Evolutionary conservation across 1,140 invertebrate species (phyloP).

Genomic region (Homarus americanus): DNA sequence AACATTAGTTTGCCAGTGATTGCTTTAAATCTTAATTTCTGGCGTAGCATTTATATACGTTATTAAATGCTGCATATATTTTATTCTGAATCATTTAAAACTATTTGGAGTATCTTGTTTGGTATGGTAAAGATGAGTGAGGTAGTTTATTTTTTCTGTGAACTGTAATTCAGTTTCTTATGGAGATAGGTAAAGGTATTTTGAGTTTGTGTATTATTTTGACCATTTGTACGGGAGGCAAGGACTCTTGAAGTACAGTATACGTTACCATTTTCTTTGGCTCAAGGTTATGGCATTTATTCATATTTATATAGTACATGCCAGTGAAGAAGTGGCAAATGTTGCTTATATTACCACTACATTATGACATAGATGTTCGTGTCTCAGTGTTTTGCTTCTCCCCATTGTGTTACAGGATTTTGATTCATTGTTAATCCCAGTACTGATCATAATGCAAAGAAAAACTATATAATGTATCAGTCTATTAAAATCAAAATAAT

Average conservation of each 20-base stretch:
- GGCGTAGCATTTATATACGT: too few relatives aligned
- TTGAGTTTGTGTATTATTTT: not conserved
- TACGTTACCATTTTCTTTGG: not conserved
- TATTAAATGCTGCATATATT: too few relatives aligned
- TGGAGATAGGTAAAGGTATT: not conserved
- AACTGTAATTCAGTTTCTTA: too few relatives aligned
- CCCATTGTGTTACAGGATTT: not conserved
- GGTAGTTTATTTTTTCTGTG: too few relatives aligned
- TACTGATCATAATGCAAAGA: not conserved
- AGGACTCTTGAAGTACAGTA: not conserved
- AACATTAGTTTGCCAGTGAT: too few relatives aligned
- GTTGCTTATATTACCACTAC: not conserved
- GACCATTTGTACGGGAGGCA: not conserved
- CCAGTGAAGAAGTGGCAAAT: not conserved
- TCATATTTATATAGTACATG: not conserved
- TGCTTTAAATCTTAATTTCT: too few relatives aligned
- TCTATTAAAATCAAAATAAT: constrained; percentile 8
- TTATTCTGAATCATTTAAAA: too few relatives aligned
- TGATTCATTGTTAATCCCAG: not conserved
- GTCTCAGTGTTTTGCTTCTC: not conserved
- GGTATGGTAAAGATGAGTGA: too few relatives aligned
- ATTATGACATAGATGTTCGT: not conserved
- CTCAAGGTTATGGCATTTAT: not conserved
- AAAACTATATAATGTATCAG: not conserved
- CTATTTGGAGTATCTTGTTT: too few relatives aligned